Conservation (phyloP, 2,797 vertebrate genomes). For the Acomys russatus region DNA sequence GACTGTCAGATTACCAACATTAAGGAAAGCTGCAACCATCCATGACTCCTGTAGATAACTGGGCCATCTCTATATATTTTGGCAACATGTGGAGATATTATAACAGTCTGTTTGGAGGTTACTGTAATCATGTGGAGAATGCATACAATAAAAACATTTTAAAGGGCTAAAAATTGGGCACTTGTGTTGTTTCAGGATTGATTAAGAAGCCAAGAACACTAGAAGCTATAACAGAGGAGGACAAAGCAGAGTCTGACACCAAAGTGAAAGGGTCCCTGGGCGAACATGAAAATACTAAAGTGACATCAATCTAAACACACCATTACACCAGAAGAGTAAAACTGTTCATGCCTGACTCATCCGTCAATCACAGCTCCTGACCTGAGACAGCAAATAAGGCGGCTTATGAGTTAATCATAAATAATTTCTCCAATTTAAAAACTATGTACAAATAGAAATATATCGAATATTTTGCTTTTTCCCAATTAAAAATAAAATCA, state of each 20-base stretch:
- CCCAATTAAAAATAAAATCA: constrained; percentile 29
- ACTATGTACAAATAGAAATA: constrained; percentile 8
- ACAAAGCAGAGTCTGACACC: neutral
- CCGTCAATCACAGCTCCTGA: constrained; percentile 19
- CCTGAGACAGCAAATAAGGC: neutral
- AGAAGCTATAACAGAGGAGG: neutral
- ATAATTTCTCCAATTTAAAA: neutral
- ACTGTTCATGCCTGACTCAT: neutral
- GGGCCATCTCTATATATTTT: neutral
- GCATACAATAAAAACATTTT: neutral
- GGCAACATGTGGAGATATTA: neutral
- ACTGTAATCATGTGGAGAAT: neutral
- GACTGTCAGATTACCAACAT: neutral
- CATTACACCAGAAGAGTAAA: neutral
- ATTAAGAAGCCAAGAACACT: neutral
- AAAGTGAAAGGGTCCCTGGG: neutral
- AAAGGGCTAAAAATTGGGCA: neutral
- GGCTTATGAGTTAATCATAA: neutral
- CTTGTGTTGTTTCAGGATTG: neutral
- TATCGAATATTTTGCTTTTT: neutral
- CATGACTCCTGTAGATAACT: neutral
- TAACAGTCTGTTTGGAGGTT: neutral
- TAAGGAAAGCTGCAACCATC: neutral
- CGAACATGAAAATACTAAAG: constrained; percentile 9
- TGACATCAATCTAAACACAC: constrained; percentile 13